phyloP scores from a whole-genome alignment of 2,888 invertebrate species.

The Cantharis nigra region DNA sequence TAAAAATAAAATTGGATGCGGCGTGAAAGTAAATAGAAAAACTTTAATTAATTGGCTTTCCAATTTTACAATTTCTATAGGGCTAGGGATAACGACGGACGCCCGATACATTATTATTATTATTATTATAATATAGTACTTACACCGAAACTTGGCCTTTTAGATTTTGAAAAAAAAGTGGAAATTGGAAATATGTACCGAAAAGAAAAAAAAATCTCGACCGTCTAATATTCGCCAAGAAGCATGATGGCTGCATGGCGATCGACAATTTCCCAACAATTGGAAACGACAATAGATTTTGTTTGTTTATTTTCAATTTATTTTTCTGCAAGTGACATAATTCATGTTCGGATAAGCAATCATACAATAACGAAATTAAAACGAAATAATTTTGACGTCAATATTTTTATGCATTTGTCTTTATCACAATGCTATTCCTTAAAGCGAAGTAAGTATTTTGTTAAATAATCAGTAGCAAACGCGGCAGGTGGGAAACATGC shows the following conservation, averaged over 20 bases:
- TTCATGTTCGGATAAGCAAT: slow-evolving; percentile 5
- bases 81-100: background rate
- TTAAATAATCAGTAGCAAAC: slow-evolving; percentile 22
- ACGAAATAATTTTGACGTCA: slow-evolving; percentile 7
- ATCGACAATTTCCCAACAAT: background rate
- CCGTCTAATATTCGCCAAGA: background rate
- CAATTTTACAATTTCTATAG: too few species aligned
- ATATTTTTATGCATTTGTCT: background rate
- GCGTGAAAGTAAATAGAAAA: background rate
- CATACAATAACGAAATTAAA: slow-evolving; percentile 7
- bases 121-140: too few species aligned
- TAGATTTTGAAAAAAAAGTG: too few species aligned
- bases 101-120: too few species aligned
- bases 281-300: background rate
- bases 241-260: too few species aligned
- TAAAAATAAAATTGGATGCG: background rate
- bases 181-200: too few species aligned
- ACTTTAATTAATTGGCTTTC: background rate
- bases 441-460: background rate
- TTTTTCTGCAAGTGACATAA: slow-evolving; percentile 4
- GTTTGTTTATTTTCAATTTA: background rate
- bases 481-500: slow-evolving; percentile 37
- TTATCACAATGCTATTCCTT: background rate
- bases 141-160: too few species aligned
- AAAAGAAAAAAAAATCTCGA: too few species aligned